Base-by-base conservation (phyloP, 2,113 vertebrate species). In the Thymallus thymallus region DNA sequence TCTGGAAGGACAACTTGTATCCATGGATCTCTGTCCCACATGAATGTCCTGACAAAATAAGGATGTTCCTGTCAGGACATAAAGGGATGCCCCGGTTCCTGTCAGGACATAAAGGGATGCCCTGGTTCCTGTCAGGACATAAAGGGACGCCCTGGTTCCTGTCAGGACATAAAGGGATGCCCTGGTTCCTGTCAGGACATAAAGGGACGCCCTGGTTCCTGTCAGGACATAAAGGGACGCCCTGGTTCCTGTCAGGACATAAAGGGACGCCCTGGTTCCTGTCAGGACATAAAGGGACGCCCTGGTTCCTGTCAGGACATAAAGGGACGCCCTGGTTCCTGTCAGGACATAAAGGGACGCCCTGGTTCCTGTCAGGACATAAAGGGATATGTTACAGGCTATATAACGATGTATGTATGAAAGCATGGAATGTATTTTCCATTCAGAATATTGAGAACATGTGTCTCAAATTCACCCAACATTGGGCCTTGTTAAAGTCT, bases 401-500 rank as follows among this genome's bases (percentile, higher is more conserved):
- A 30, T 79, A 74, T 76, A 71, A 63, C 30, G 51, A 84, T 75
- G 68, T 3, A 61, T 69, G 35, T 3, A 61, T 69, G 35, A 9
- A 41, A 22, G 58, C 73, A 69, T 62, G 65, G 61, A 35, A 73
- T 76, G 68, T 77, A 62, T 76, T 82, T 81, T 78, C 79, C 75
- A 62, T 64, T 48, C 35, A 41, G 35, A 41, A 41, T 41, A 41
- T 41, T 9, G 6, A 82, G 32, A 81, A 87, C 86, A 84, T 84
- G 76, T 84, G 84, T 78, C 71, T 87, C 69, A 71, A 68, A 86
- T 85, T 82, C 72, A 78, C 35, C 67, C 74, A 69, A 83, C 82
- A 78, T 80, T 69, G 61, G 69, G 1, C 69, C 79, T 84, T 48
- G 71, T 82, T 84, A 65, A 77, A 23, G 32, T 0, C 69, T 23